These are phyloP conservation scores for Zalophus californianus DNA, from an alignment of 2,797 vertebrate species.

Conservation along the genomic window DNA sequence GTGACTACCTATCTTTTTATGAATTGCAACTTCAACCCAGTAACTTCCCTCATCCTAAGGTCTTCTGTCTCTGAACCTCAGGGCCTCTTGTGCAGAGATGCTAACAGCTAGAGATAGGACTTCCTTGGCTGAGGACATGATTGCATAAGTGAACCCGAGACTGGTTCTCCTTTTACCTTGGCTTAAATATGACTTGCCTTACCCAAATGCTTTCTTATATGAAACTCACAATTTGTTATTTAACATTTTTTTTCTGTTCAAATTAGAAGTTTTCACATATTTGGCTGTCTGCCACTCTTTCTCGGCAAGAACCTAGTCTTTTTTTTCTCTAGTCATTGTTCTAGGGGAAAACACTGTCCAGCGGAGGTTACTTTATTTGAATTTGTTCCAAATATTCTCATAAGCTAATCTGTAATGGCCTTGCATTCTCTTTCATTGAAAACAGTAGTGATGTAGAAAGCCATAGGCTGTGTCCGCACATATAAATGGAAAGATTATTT, in stretches of 20 bases:
- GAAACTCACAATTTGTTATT: not conserved
- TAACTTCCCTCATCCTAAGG: too few relatives aligned
- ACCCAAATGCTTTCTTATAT: not conserved
- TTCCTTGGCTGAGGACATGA: fast-evolving
- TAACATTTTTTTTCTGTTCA: not conserved
- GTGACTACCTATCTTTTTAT: not conserved
- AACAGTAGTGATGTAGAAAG: not conserved
- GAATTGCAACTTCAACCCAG: not conserved
- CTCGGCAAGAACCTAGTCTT: not conserved
- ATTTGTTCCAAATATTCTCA: not conserved
- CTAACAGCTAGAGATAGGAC: not conserved
- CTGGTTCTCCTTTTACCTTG: not conserved
- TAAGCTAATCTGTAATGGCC: not conserved
- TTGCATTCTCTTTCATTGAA: not conserved
- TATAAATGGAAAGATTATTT: not conserved
- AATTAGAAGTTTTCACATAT: not conserved
- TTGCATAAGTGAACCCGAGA: not conserved
- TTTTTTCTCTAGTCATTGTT: not conserved
- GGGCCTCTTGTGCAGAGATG: not conserved
- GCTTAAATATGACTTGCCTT: not conserved
- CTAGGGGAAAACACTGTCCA: not conserved
- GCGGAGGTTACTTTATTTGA: not conserved
- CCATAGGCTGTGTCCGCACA: not conserved
- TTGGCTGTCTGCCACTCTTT: not conserved
- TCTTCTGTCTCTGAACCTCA: not conserved